Evolutionary conservation across 2,113 vertebrate species (phyloP).

Genomic region (Syngnathus floridae): DNA sequence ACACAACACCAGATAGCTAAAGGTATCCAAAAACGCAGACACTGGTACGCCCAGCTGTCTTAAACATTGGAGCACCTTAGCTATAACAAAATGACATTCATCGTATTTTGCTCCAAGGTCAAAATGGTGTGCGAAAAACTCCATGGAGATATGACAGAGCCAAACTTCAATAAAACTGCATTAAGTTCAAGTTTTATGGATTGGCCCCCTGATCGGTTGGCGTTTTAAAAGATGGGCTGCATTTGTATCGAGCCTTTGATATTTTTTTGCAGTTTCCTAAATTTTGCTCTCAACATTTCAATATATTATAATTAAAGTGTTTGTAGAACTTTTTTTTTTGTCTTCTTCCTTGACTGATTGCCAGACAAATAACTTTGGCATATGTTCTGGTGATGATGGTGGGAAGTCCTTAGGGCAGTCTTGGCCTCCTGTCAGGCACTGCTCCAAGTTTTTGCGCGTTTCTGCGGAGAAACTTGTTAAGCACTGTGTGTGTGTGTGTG

Average conservation of each 20-base stretch:
- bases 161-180: constrained; percentile 3
- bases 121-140: constrained; percentile 1
- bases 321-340: constrained; percentile 36
- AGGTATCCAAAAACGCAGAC: constrained; percentile 5
- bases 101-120: constrained; percentile 6
- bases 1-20: constrained; percentile 2
- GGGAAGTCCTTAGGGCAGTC: constrained; percentile 28
- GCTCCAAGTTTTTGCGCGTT: constrained; percentile 22
- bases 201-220: background rate
- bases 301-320: constrained; percentile 4
- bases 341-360: constrained; percentile 47
- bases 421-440: constrained; percentile 25
- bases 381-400: constrained; percentile 17
- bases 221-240: background rate
- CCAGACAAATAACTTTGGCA: constrained; percentile 31
- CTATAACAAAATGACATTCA: constrained; percentile 5
- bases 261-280: background rate
- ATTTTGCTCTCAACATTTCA: background rate
- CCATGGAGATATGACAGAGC: constrained; percentile 1
- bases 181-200: background rate
- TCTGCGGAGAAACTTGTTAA: constrained; percentile 48
- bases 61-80: constrained; percentile 2
- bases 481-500: constrained; percentile 48
- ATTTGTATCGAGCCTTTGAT: background rate
- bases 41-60: constrained; percentile 8